Base-by-base conservation (phyloP, 2,113 vertebrate species). In the Thunnus thynnus region DNA sequence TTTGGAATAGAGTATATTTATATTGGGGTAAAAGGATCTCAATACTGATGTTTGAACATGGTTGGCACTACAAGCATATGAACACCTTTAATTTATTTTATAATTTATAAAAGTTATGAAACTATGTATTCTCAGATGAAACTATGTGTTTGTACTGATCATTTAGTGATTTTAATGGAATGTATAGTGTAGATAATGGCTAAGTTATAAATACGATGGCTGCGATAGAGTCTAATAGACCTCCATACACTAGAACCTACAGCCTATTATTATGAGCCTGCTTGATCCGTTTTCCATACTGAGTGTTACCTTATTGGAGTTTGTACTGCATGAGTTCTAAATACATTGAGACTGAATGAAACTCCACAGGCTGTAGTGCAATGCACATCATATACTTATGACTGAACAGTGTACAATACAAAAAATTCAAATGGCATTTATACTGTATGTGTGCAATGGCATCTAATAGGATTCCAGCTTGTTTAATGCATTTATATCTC, bases 41-140 rank as follows among this genome's bases (percentile, higher is more conserved):
- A n/a, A 10, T n/a, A 60, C 17, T 61, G 36, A 10, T 55, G 54
- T 22, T 13, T 22, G 20, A 64, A 64, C n/a, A 4, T 22, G 6
- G 8, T 22, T 17, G n/a, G 36, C 36, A 41, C 9, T 41, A 6
- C 36, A 41, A 41, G 36, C 36, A 41, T 41, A 10, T 41, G 36
- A 9, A 8, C 6, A 41, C 7, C 8, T 41, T 7, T 8, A 7
- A 41, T 9, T 5, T 9, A 41, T 80, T 82, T 78, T 67, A 75
- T 71, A 65, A 36, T 65, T 78, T 16, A 61, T 76, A 69, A 72
- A 79, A 80, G 50, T 41, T 8, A 41, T 41, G 2, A 41, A 41
- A 36, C 32, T 36, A 36, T 41, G 1, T 41, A 6, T 41, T 41
- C 9, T 41, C 6, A 36, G 32, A 36, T 36, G 32, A 4, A 36